Percentiles rank a stretch among this genome's conserved stretches.
Evolutionary conservation across 2,113 vertebrate genomes (phyloP).

Genomic region (Sinosuthora webbiana): DNA sequence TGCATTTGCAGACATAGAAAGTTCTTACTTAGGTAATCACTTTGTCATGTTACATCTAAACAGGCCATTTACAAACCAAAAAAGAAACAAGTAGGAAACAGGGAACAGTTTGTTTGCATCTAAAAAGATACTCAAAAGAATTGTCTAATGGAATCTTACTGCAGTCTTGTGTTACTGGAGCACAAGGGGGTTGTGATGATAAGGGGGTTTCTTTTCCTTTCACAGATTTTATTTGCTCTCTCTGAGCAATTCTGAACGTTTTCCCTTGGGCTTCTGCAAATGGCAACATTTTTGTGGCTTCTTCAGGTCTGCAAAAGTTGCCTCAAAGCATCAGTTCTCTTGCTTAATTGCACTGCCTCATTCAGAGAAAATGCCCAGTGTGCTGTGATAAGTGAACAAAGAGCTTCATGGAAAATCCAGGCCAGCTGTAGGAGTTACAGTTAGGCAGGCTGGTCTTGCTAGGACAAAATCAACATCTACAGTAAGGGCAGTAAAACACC

Average conservation of each 20-base stretch:
- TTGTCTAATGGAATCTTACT: neutral
- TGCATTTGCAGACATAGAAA: neutral
- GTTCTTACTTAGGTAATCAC: neutral
- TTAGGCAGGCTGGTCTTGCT: neutral
- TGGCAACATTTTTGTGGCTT: neutral
- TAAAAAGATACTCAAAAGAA: neutral
- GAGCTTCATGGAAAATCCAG: neutral
- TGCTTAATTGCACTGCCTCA: neutral
- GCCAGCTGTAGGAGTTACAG: neutral
- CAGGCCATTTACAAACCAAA: neutral
- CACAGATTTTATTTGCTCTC: neutral
- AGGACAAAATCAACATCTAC: neutral
- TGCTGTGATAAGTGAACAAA: neutral
- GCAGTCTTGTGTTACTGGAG: neutral
- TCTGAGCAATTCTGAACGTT: neutral
- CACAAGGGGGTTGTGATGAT: too few species aligned
- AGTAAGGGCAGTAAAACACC: neutral
- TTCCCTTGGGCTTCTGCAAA: neutral
- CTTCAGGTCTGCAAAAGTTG: neutral
- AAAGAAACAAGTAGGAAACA: neutral
- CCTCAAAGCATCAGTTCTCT: neutral
- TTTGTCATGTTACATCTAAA: neutral
- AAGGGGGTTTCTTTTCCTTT: neutral
- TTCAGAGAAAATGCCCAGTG: neutral
- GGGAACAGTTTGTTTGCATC: neutral